A percentile compares a stretch with the other conserved stretches of the same genome.
Conservation (phyloP, 2,888 invertebrate genomes). For the Colletes collaris region DNA sequence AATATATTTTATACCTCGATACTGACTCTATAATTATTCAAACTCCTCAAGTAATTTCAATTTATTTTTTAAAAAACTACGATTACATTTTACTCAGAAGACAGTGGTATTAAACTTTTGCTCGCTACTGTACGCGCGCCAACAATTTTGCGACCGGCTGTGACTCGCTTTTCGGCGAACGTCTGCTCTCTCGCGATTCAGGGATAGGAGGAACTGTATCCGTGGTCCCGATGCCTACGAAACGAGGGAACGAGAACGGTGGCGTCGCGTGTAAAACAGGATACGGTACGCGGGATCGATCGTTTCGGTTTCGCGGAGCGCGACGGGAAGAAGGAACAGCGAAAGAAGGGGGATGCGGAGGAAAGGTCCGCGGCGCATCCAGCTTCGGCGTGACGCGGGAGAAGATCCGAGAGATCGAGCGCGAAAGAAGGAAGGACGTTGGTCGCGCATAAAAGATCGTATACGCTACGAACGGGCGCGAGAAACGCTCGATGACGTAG, state of each 20-base stretch:
- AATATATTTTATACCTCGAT: no score
- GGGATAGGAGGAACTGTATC: neutral
- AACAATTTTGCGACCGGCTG: no score
- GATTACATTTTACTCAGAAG: no score
- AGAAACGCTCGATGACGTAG: constrained; percentile 42
- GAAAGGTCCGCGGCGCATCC: neutral
- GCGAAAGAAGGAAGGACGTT: constrained; percentile 52
- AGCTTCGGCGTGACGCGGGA: constrained; percentile 1
- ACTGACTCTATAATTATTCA: no score
- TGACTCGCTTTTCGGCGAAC: no score
- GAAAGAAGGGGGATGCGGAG: neutral
- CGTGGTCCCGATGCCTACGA: neutral
- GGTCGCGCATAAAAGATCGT: constrained; percentile 43
- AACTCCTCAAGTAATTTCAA: no score
- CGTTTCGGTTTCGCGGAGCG: constrained; percentile 2
- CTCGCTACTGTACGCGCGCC: no score
- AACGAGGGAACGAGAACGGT: neutral
- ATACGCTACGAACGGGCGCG: constrained; percentile 19
- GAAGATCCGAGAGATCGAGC: neutral
- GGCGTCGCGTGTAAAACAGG: constrained; percentile 15
- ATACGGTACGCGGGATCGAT: constrained; percentile 8
- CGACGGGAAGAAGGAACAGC: neutral
- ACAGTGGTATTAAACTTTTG: no score
- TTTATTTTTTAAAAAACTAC: no score
- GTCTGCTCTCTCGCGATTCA: no score